Evolutionary conservation across 2,797 vertebrate genomes (phyloP).

Genomic region (Cercopithecus hamlyni): DNA sequence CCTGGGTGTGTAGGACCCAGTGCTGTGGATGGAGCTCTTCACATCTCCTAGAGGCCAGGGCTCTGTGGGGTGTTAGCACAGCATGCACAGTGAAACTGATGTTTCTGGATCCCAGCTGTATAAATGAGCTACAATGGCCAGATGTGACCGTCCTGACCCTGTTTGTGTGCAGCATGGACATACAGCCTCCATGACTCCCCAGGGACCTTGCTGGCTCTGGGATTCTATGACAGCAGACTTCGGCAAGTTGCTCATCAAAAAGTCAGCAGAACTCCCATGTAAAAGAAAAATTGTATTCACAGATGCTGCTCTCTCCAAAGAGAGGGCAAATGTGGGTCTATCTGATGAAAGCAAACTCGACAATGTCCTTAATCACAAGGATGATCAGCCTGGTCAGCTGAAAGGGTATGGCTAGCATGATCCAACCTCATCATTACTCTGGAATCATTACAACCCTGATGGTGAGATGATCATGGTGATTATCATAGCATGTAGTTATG

Average conservation of each 20-base stretch:
- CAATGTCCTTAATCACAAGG: background rate
- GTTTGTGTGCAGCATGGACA: constrained; percentile 53
- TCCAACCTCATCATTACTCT: background rate
- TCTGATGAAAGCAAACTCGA: constrained; percentile 24
- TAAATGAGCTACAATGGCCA: constrained; percentile 69
- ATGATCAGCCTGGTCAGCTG: background rate
- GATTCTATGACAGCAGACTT: constrained; percentile 57
- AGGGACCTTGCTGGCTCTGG: constrained; percentile 45
- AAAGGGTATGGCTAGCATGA: background rate
- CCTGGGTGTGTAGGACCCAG: background rate
- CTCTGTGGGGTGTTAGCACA: constrained; percentile 57
- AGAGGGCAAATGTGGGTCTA: constrained; percentile 44
- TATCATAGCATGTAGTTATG: background rate
- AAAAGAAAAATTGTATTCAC: constrained; percentile 43
- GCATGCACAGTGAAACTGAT: constrained; percentile 35
- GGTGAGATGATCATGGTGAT: background rate
- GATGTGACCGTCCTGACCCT: constrained; percentile 75
- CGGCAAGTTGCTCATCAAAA: constrained; percentile 40
- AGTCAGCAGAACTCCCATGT: constrained; percentile 12
- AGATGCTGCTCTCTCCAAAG: constrained; percentile 11
- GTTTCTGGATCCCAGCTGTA: constrained; percentile 74
- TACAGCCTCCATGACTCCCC: background rate
- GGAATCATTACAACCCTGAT: background rate
- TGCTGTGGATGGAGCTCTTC: background rate
- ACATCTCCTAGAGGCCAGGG: background rate